Evolutionary conservation across 2,888 invertebrate species (phyloP), one percentile per base, ranked within the genome.

Genomic region (Aradus depressus): DNA sequence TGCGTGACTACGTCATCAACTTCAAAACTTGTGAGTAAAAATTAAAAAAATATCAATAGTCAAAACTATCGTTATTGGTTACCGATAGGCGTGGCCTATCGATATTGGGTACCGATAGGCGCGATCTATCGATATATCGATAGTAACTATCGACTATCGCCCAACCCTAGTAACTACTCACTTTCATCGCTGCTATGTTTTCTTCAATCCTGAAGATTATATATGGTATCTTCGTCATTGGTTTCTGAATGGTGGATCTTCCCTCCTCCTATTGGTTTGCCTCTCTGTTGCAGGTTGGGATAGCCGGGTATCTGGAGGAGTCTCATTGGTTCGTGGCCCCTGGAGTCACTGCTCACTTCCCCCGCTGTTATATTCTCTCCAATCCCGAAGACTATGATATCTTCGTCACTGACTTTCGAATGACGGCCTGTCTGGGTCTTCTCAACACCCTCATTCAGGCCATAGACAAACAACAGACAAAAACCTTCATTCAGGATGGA

Each of bases 261-360:
- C n/a, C n/a, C n/a, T n/a, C n/a, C n/a, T n/a, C n/a, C n/a, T n/a
- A n/a, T n/a, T n/a, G n/a, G n/a, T n/a, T n/a, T n/a, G n/a, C n/a
- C n/a, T n/a, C n/a, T n/a, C n/a, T n/a, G n/a, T n/a, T 60, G 12
- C 58, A 72, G 72, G 68, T 71, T 67, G 89, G 89, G 2, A 68
- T 90, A 26, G 85, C 86, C 58, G 72, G 77, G 19, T 80, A 83
- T 53, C 68, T 90, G 32, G 80, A 81, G 44, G 86, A 89, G 65
- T 80, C 86, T 70, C 82, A 89, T 64, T 89, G 89, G 87, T 82
- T 81, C 65, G 83, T 81, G 43, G 87, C 89, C 60, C 81, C 82
- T 6, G 85, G 84, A 6, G 78, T 87, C 25, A 80, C 89, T 0
- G 80, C 85, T 5, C 80, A 81, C 59, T 92, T 88, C 66, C 92